Evolutionary conservation across 2,888 invertebrate species (phyloP), one percentile per base, ranked within the genome.

Genomic region (Standfussiana lucernea): DNA sequence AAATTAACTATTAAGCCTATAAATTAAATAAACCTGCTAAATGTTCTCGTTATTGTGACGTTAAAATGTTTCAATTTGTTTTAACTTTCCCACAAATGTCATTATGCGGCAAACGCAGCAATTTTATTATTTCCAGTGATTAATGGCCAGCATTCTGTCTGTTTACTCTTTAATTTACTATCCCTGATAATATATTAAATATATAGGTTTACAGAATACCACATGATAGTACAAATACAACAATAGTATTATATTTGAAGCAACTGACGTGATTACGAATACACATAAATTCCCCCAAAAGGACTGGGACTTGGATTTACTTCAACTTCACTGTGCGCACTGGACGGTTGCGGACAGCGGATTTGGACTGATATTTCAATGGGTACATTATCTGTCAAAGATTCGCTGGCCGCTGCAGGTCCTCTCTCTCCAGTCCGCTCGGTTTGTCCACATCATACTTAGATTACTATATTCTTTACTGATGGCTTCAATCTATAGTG

Each of bases 11-110:
- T 40, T 69, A 50, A 8, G 8, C 37, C 35, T 50, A 62, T 13
- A n/a, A 7, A 5, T n/a, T 28, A 47, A 18, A 18, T 24, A 28
- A 24, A 24, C 28, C 11, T 24, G 37, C 8, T 28, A 45, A 66
- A 47, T 40, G 32, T 65, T 24, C 28, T 28, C 47, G 24, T 42
- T 18, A 74, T 59, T 70, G 4, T 2, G 15, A 37, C 45, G 4
- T 37, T 37, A 13, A 40, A 56, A 76, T 40, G 28, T 56, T 67
- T 59, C 68, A 50, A 77, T 62, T 42, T 47, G 42, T 65, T 75
- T 56, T 10, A 53, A 65, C n/a, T 42, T 70, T 47, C 24, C 80
- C 40, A 35, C 47, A 59, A 35, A 56, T 65, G 28, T 35, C n/a
- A 47, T 56, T 64, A 47, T 40, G 53, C 35, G 47, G 72, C 24